Base-by-base conservation (phyloP, 1,140 invertebrate species). In the Drosophila ironensis region DNA sequence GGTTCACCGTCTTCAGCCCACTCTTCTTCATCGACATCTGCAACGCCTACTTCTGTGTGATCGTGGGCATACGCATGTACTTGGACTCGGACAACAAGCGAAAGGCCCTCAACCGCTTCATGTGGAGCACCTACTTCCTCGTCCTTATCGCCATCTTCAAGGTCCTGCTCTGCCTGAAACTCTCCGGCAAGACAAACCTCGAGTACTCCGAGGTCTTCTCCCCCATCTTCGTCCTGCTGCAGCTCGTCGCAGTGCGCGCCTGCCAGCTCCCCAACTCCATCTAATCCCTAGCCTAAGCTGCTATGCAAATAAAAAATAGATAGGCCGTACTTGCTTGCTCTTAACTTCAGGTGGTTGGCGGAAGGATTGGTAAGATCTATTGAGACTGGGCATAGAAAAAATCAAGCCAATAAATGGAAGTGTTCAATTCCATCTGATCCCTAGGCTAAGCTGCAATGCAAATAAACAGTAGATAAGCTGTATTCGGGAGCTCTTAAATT, bases 151-250 rank as follows among this genome's bases (percentile, higher is more conserved):
- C 98, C 92, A 93, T 97, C 24, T 98, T 98, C 88, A 97, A 99
- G 90, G 95, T 97, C 91, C 92, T 99, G 52, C 88, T 99, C 8
- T 98, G 97, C 91, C 94, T 95, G 89, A 98, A 97, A 91, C 90
- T 98, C 14, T 93, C 95, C 74, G 94, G 94, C 19, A 93, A 95
- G 82, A 94, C 94, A 47, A 93, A 92, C 9, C 93, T 97, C 38
- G 96, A 97, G 80, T 97, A 95, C 86, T 97, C 96, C 35, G 97
- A 98, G 93, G 95, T 98, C 8, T 94, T 98, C 90, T 95, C 96
- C 44, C 97, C 97, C 11, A 91, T 98, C 27, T 98, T 98, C 91
- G 96, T 98, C 59, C 90, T 98, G 22, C 91, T 98, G 41, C 95
- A 98, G 89, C 90, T 98, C 20, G 94, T 98, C 57, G 96, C 98